These are phyloP conservation scores for Pogonocichla stellata DNA, from an alignment of 2,113 vertebrate species.

Conservation along the genomic window DNA sequence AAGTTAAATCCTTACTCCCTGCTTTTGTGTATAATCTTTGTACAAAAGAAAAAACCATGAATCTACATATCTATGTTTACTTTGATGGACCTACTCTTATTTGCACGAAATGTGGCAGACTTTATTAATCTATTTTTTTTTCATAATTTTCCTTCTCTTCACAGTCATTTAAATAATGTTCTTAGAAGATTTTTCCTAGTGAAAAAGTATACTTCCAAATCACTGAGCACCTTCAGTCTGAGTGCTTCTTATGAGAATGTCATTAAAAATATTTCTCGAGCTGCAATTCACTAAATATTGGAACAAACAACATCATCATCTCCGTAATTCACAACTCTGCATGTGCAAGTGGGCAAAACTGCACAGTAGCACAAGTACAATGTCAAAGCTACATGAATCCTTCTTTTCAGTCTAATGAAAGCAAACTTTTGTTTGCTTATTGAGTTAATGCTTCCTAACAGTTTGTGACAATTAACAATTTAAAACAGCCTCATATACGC, in stretches of 20 bases:
- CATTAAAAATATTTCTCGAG: not conserved
- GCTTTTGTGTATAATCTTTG: not conserved
- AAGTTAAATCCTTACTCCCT: not conserved
- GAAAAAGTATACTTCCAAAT: not conserved
- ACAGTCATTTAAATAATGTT: not conserved
- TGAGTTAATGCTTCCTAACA: slow-evolving; percentile 1
- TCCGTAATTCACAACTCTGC: not conserved
- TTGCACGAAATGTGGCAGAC: not conserved
- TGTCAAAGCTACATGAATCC: not conserved
- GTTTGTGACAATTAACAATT: slow-evolving; percentile 5
- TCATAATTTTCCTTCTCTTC: not conserved
- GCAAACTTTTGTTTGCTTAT: not conserved
- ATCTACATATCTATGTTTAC: not conserved
- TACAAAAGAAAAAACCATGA: not conserved
- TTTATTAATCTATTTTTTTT: not conserved
- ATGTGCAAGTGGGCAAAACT: not conserved
- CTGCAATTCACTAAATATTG: not conserved
- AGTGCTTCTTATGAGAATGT: not conserved
- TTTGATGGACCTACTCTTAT: not conserved
- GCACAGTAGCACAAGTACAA: not conserved
- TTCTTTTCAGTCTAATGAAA: slow-evolving; percentile 28
- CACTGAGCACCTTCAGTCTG: not conserved
- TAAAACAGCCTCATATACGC: not conserved
- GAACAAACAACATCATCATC: not conserved
- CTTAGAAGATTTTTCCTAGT: not conserved